These are phyloP conservation scores for Diplodus sargus DNA, from an alignment of 2,797 vertebrate species.

Conservation along the genomic window DNA sequence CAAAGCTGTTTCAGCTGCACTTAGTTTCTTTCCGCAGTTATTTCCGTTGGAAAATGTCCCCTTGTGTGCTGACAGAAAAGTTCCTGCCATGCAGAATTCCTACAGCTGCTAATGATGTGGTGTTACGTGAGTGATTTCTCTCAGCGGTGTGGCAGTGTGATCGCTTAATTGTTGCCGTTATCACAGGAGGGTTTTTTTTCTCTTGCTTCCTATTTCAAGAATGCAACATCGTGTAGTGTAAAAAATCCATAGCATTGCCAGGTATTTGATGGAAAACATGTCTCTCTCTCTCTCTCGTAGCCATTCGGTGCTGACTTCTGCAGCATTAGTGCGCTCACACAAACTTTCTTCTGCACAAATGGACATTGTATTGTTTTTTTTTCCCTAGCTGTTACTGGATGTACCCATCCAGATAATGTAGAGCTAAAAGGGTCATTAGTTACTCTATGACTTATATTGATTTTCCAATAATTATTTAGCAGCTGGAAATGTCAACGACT, in stretches of 20 bases:
- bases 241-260: slow-evolving; percentile 24
- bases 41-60: slow-evolving; percentile 13
- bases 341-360: not conserved
- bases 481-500: slow-evolving; percentile 53
- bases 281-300: slow-evolving; percentile 5
- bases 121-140: slow-evolving; percentile 34
- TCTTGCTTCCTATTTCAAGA: slow-evolving; percentile 1
- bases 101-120: slow-evolving; percentile 18
- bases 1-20: not conserved
- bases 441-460: slow-evolving; percentile 56
- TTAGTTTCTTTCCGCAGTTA: slow-evolving; percentile 15
- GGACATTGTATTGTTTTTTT: slow-evolving; percentile 5
- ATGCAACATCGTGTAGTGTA: slow-evolving; percentile 21
- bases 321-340: not conserved
- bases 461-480: slow-evolving; percentile 53
- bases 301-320: not conserved
- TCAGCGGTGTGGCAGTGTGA: slow-evolving; percentile 34
- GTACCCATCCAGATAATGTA: slow-evolving; percentile 23
- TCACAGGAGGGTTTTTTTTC: slow-evolving; percentile 36
- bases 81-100: not conserved
- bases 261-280: slow-evolving; percentile 7
- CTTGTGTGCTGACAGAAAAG: not conserved
- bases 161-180: slow-evolving; percentile 52
- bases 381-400: not conserved
- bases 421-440: slow-evolving; percentile 51